A percentile compares a stretch with the other conserved stretches of the same genome.
phyloP scores from a whole-genome alignment of 2,113 vertebrate genomes.

The Leucopsar rothschildi region DNA sequence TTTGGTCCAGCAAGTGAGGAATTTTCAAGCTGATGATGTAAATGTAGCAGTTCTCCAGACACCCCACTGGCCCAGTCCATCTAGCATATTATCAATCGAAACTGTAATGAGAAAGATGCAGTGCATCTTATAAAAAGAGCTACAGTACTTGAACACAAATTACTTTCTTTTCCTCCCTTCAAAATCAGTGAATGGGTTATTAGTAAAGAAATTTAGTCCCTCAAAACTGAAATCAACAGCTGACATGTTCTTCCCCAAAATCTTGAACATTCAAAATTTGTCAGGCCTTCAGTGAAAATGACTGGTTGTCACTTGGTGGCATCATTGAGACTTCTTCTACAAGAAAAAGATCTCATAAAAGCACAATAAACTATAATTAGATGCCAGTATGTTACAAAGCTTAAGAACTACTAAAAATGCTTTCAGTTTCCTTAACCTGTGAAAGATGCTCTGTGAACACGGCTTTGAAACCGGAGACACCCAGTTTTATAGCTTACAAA shows the following conservation, averaged over 20 bases:
- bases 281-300: neutral
- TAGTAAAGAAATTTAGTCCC: neutral
- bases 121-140: neutral
- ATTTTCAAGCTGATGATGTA: neutral
- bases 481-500: slow-evolving; percentile 31
- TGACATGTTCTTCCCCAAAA: neutral
- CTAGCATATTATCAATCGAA: neutral
- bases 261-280: neutral
- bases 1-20: neutral
- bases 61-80: neutral
- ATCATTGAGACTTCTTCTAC: neutral
- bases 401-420: slow-evolving; percentile 2
- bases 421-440: slow-evolving; percentile 39
- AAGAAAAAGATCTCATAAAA: neutral
- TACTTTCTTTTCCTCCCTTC: no score
- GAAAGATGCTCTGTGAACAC: slow-evolving; percentile 12
- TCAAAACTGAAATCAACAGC: neutral
- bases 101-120: neutral
- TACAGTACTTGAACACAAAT: neutral
- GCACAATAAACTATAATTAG: neutral
- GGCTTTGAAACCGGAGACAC: slow-evolving; percentile 14
- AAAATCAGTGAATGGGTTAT: neutral
- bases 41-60: neutral
- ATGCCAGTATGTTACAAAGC: neutral
- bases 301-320: neutral